A percentile compares a stretch with the other conserved stretches of the same genome.
These are phyloP conservation scores for Loripinus fragilis DNA, from an alignment of 2,888 invertebrate genomes.

Conservation along the genomic window DNA sequence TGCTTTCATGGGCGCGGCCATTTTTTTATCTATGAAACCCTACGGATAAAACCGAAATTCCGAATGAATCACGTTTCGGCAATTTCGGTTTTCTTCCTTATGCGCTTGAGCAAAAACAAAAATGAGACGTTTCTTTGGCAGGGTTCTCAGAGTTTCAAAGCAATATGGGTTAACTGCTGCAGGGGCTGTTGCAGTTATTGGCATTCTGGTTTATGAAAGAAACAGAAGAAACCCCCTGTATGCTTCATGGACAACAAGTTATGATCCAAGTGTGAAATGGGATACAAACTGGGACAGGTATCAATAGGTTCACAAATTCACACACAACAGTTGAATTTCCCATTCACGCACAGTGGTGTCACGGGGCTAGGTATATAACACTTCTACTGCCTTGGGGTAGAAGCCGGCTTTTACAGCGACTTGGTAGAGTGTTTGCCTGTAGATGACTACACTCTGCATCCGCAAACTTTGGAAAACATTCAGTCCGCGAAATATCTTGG, in stretches of 20 bases:
- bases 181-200: conserved; percentile 64
- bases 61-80: conserved; percentile 5
- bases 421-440: too few relatives aligned
- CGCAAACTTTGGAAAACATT: too few relatives aligned
- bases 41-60: conserved; percentile 1
- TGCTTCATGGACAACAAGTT: conserved; percentile 78
- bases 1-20: conserved; percentile 51
- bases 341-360: too few relatives aligned
- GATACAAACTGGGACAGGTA: conserved; percentile 94
- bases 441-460: too few relatives aligned
- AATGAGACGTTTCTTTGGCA: conserved; percentile 40
- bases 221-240: conserved; percentile 42
- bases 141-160: conserved; percentile 26
- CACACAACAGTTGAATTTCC: too few relatives aligned
- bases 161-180: conserved; percentile 52
- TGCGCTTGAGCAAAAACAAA: not conserved
- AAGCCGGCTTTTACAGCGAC: too few relatives aligned
- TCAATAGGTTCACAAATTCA: conserved; percentile 1
- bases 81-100: conserved; percentile 6
- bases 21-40: conserved; percentile 20
- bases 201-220: conserved; percentile 60
- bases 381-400: too few relatives aligned
- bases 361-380: too few relatives aligned
- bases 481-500: too few relatives aligned
- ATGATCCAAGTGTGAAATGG: conserved; percentile 89